Conservation (phyloP, 2,797 vertebrate species). For the Odontamblyopus lacepedii region DNA sequence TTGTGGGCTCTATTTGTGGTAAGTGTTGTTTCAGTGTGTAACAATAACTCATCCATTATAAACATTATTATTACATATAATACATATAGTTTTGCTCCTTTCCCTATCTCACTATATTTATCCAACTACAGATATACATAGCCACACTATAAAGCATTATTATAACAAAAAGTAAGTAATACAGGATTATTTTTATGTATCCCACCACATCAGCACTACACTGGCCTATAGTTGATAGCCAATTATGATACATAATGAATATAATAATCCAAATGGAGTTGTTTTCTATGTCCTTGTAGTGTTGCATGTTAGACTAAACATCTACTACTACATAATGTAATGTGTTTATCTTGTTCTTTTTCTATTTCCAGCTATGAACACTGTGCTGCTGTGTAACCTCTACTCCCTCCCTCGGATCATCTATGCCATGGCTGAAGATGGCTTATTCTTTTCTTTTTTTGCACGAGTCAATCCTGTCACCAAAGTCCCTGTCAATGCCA, state of each 20-base stretch:
- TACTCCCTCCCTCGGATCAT: slow-evolving; percentile 95
- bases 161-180: no score
- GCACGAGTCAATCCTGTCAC: slow-evolving; percentile 87
- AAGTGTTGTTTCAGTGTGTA: slow-evolving; percentile 59
- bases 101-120: no score
- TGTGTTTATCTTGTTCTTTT: slow-evolving; percentile 54
- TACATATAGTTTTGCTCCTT: no score
- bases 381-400: slow-evolving; percentile 92
- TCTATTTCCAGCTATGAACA: slow-evolving; percentile 90
- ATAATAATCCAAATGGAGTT: background rate
- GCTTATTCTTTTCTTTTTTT: slow-evolving; percentile 92
- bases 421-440: slow-evolving; percentile 94
- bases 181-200: no score
- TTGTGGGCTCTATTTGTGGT: slow-evolving; percentile 94
- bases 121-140: no score
- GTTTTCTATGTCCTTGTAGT: no score
- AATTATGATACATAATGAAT: background rate
- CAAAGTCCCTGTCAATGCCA: slow-evolving; percentile 90
- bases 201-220: background rate
- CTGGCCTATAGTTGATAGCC: background rate
- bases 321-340: background rate
- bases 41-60: background rate
- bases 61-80: no score
- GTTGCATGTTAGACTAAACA: no score
- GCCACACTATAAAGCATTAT: no score